A percentile compares a stretch with the other conserved stretches of the same genome.
These are phyloP conservation scores for Rhyacophila evoluta DNA, from an alignment of 2,888 invertebrate genomes.

Conservation along the genomic window DNA sequence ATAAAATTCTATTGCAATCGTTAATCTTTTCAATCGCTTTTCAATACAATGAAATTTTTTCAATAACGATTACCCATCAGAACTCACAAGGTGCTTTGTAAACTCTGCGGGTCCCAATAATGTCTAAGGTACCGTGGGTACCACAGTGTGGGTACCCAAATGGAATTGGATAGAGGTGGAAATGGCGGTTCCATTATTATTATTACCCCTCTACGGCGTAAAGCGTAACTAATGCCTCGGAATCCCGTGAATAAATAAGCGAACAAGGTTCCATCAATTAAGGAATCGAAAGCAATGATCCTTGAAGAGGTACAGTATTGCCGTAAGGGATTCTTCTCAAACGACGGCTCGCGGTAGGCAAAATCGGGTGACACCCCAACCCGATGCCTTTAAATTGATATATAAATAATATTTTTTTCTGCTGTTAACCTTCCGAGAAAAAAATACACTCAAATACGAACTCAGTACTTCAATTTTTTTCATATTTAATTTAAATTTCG, in stretches of 20 bases:
- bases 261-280: constrained; percentile 24
- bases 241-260: constrained; percentile 24
- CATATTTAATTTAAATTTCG: too few species aligned
- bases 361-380: too few species aligned
- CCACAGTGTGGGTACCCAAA: constrained; percentile 1
- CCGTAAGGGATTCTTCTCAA: background rate
- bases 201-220: constrained; percentile 16
- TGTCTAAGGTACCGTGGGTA: background rate
- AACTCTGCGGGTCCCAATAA: background rate
- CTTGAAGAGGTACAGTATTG: constrained; percentile 18
- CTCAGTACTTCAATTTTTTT: too few species aligned
- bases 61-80: constrained; percentile 14
- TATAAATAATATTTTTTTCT: too few species aligned
- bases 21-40: background rate
- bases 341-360: background rate
- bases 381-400: too few species aligned
- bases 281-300: constrained; percentile 24
- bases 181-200: constrained; percentile 24
- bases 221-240: constrained; percentile 24
- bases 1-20: background rate
- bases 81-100: constrained; percentile 8
- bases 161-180: constrained; percentile 21
- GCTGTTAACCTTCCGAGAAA: too few species aligned
- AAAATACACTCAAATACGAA: too few species aligned
- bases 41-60: constrained; percentile 6